A percentile compares a stretch with the other conserved stretches of the same genome.
phyloP scores from a whole-genome alignment of 2,888 invertebrate genomes.

The Thymelicus sylvestris region DNA sequence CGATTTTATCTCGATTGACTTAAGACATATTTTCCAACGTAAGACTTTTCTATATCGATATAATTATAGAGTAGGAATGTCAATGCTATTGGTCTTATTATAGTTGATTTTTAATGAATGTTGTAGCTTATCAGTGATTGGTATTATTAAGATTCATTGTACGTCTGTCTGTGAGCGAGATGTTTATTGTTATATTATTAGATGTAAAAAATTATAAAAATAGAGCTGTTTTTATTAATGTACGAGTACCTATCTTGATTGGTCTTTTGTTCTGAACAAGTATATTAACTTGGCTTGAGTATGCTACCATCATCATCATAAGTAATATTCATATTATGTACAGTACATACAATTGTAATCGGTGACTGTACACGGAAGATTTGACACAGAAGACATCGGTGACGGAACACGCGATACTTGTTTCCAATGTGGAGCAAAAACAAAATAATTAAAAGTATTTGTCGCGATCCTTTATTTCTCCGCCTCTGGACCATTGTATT shows the following conservation, averaged over 20 bases:
- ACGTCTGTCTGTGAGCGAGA: conserved; percentile 13
- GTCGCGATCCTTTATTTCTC: too few species aligned
- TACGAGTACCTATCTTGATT: neutral
- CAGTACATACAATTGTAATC: too few species aligned
- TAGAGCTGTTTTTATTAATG: neutral
- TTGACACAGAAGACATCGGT: too few species aligned
- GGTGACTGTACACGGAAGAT: too few species aligned
- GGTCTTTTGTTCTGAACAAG: too few species aligned
- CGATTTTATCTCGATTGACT: conserved; percentile 17
- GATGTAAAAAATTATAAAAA: conserved; percentile 4
- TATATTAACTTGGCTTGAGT: too few species aligned
- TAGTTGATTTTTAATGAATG: conserved; percentile 30
- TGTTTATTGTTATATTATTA: conserved; percentile 20
- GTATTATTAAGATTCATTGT: conserved; percentile 26
- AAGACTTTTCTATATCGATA: conserved; percentile 39
- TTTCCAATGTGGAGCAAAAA: too few species aligned
- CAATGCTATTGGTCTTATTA: conserved; percentile 22
- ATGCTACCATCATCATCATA: too few species aligned
- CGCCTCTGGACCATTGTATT: too few species aligned
- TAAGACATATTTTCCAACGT: conserved; percentile 20
- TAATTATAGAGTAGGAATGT: conserved; percentile 44
- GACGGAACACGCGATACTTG: too few species aligned
- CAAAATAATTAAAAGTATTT: too few species aligned
- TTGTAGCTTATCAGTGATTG: conserved; percentile 18
- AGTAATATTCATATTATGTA: too few species aligned